Conservation (phyloP, 2,888 invertebrate genomes). For the Syritta pipiens region DNA sequence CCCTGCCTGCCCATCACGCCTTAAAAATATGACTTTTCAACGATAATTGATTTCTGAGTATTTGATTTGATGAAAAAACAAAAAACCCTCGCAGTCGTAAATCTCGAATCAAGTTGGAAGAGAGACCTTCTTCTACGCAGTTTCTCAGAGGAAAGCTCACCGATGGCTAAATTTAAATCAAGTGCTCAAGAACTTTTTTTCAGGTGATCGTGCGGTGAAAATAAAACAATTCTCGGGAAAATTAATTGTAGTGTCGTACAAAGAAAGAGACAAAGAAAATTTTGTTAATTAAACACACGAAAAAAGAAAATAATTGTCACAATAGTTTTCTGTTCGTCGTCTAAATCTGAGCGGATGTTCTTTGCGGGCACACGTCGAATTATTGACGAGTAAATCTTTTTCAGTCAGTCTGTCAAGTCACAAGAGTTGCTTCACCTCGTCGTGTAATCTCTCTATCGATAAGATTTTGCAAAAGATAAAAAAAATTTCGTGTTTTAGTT, state of each 20-base stretch:
- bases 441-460: conserved; percentile 16
- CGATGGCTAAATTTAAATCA: too few species aligned
- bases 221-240: conserved; percentile 9
- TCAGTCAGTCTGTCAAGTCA: too few species aligned
- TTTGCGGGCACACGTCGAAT: too few species aligned
- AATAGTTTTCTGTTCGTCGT: conserved; percentile 23
- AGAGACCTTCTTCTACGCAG: conserved; percentile 24
- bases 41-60: conserved; percentile 23
- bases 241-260: too few species aligned
- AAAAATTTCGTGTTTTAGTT: conserved; percentile 36
- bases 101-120: conserved; percentile 23
- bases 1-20: too few species aligned
- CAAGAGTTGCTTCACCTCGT: too few species aligned
- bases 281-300: conserved; percentile 11
- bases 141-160: background rate
- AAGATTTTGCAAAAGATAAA: conserved; percentile 46
- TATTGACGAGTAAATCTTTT: background rate
- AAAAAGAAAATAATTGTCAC: too few species aligned
- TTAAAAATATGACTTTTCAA: conserved; percentile 41
- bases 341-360: conserved; percentile 1
- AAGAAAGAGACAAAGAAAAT: conserved; percentile 28
- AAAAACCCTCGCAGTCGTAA: conserved; percentile 44
- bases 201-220: background rate
- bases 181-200: too few species aligned
- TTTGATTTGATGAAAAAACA: conserved; percentile 5